Base-by-base conservation (phyloP, 2,888 invertebrate species). In the Morinoia aosen region DNA sequence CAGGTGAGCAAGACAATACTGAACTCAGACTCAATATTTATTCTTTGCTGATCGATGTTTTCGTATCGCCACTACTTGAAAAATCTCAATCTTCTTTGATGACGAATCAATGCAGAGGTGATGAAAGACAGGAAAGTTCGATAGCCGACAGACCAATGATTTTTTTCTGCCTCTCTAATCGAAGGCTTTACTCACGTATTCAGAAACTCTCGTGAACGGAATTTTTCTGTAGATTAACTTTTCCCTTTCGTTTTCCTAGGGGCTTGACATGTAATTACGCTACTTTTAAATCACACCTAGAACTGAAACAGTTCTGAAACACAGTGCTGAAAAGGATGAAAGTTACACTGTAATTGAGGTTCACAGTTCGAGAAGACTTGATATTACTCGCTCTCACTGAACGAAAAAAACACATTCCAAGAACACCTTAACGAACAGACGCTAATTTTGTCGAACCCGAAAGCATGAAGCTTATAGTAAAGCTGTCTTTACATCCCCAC, bases 21-120 rank as follows among this genome's bases (percentile, higher is more conserved):
- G 90, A 90, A 48, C 90, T 39, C 48, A 2, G 90, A 40, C 40
- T 90, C 90, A 90, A 90, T 90, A 90, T 90, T 90, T 90, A 48
- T 39, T 90, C 90, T 90, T 90, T 90, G 90, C 90, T 90, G 48
- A 90, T 90, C 90, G 90, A 90, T 90, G 48, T 39, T 90, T 90
- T 40, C 48, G 90, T 40, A 14, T 90, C 48, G 39, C 40, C 39
- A 90, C 40, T 2, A 48, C 40, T 39, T 14, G 48, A 90, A 90
- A 90, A 90, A 40, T 90, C 39, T 39, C 90, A 90, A 40, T 39
- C 90, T 40, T 40, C 48, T 90, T 39, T 90, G 90, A 40, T 90
- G 76, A 76, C 90, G 90, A 39, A 19, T 90, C 90, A 90, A 90
- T 40, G 39, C 40, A 40, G 10, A 90, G 40, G 90, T 90, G 90